Base-by-base conservation (phyloP, 2,888 invertebrate species). In the Hyposoter didymator region DNA sequence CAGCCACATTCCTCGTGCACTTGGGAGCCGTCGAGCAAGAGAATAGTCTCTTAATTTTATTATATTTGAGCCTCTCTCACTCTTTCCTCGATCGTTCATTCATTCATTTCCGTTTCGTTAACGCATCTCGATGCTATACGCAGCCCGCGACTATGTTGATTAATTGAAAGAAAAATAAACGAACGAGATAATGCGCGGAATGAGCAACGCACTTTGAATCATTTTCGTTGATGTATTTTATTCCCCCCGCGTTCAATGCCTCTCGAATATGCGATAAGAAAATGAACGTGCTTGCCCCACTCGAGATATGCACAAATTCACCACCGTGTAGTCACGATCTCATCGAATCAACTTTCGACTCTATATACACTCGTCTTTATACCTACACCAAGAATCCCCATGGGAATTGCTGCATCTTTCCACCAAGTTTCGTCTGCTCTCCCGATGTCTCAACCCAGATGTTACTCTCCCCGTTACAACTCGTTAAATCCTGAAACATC, bases 1-100 rank as follows among this genome's bases (percentile, higher is more conserved):
- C 90, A 92, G 89, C 91, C 90, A 89, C 92, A 92, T 92, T 92
- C 92, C 91, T 90, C 87, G 86, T 90, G 88, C 86, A 88, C 88
- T 89, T 88, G 84, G 79, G 62, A 74, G 55, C 12, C 78, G 75
- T n/a, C 78, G 75, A 82, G 47, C 75, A 74, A 78, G 67, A 78
- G 67, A 81, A 81, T 74, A 49, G 75, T 49, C 62, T 86, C n/a
- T n/a, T 28, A 19, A 82, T 67, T 85, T 78, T 49, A 66, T 81
- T 79, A 39, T 70, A 52, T 84, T 70, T 28, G 14, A 19, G 6
- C 45, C 35, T 75, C 49, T 19, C 35, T 28, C 22, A 78, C 52
- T 64, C 19, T 39, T 45, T 45, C 70, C 45, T 12, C 12, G n/a
- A 45, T 59, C 28, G 32, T 73, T 84, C 79, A 59, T 79, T 67